Percentiles rank a stretch among this genome's conserved stretches.
Conservation (phyloP, 2,797 vertebrate genomes). For the Brachyalestes nurse region DNA sequence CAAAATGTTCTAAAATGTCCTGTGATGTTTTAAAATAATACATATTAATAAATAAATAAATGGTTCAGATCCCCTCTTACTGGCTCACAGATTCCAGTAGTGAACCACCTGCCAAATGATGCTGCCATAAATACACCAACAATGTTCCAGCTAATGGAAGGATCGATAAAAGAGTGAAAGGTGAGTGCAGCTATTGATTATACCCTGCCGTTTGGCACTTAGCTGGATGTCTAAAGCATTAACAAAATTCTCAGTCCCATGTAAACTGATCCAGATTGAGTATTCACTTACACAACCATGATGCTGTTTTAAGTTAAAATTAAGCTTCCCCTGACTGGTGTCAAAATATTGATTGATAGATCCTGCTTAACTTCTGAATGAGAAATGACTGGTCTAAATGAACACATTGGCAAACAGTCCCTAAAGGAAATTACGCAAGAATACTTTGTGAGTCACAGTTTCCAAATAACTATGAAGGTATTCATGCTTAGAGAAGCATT, state of each 20-base stretch:
- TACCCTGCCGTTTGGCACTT: conserved; percentile 7
- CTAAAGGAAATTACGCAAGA: not conserved
- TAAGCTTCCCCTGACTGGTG: not conserved
- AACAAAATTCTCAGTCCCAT: not conserved
- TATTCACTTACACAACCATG: not conserved
- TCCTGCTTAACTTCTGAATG: not conserved
- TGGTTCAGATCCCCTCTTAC: not conserved
- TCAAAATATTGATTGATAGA: not conserved
- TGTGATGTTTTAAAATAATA: not conserved
- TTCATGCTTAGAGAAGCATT: not conserved
- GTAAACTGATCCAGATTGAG: not conserved
- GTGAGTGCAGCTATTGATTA: conserved; percentile 20
- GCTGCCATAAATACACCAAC: not conserved
- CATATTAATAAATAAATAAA: not conserved
- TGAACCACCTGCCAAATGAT: not conserved
- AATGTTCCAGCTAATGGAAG: conserved; percentile 28
- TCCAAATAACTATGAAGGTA: not conserved
- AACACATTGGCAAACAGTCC: not conserved
- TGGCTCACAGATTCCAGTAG: not conserved
- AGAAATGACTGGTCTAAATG: not conserved
- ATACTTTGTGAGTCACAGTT: no score
- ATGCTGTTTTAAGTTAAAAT: not conserved
- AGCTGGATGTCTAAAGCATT: conserved; percentile 7
- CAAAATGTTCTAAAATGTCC: not conserved
- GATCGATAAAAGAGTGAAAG: conserved; percentile 34